phyloP scores from a whole-genome alignment of 2,888 invertebrate genomes.

The Frankliniella intonsa region DNA sequence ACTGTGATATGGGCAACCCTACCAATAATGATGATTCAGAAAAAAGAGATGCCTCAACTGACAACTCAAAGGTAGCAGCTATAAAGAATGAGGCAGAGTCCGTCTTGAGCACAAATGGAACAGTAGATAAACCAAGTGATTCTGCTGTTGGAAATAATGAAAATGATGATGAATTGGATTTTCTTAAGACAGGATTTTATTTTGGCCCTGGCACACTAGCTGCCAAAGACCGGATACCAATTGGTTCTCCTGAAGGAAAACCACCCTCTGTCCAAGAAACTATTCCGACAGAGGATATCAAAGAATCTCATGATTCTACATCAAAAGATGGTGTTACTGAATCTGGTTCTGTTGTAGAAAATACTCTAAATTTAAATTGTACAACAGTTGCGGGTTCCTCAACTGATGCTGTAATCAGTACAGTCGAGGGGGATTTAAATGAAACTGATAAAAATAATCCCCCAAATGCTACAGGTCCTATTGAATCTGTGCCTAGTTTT shows the following conservation, averaged over 20 bases:
- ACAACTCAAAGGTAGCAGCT: background rate
- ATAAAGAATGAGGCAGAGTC: background rate
- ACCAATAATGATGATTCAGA: conserved; percentile 38
- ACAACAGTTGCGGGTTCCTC: conserved; percentile 21
- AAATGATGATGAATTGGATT: conserved; percentile 7
- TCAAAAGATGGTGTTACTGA: conserved; percentile 27
- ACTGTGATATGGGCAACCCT: conserved; percentile 70
- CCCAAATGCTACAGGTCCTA: too few relatives aligned
- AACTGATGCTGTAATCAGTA: too few relatives aligned
- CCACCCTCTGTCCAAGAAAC: background rate
- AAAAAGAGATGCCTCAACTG: background rate
- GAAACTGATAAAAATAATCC: too few relatives aligned
- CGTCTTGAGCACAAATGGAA: background rate
- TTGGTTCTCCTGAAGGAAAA: conserved; percentile 6
- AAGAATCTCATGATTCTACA: conserved; percentile 24
- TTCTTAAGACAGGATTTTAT: background rate
- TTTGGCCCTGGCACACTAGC: background rate
- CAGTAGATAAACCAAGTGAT: background rate
- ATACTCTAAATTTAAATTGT: background rate
- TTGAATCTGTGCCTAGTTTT: too few relatives aligned
- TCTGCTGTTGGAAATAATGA: background rate
- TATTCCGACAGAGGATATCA: too few relatives aligned
- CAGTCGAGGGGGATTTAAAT: too few relatives aligned
- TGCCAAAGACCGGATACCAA: background rate
- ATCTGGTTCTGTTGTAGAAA: conserved; percentile 34